Base-by-base conservation (phyloP, 2,888 invertebrate species). In the Ptychoptera contaminata region DNA sequence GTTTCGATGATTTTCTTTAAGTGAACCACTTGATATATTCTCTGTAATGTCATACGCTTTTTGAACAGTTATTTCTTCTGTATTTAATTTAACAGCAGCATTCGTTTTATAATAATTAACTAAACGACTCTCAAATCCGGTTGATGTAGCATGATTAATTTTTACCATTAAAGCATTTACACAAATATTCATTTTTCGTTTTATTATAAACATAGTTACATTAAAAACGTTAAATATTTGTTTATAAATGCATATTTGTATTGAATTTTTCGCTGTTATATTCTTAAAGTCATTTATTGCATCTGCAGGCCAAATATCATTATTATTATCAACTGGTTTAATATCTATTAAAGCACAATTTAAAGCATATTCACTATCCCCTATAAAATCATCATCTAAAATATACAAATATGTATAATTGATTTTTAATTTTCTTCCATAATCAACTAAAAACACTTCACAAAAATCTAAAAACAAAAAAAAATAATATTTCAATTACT, bases 161-260 rank as follows among this genome's bases (percentile, higher is more conserved):
- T 61, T 57, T 1, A 75, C 73, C 46, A 79, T 54, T 34, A 66
- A 47, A 0, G 69, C 66, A 53, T 73, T 76, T 2, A 79, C 55
- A 51, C 73, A 74, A 2, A 63, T 49, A 34, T 68, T 64, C 2
- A 58, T 53, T 2, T 56, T 49, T 8, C 56, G 54, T 47, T 54
- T 54, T 36, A 54, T 47, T 41, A 67, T 59, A 49, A 67, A 68
- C 23, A 74, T 48, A 0, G 62, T 58, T 1, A 72, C 69, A 5
- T 7, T 7, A 23, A 23, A 23, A 5, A 23, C 23, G 3, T 23
- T 23, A 3, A 23, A 5, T 7, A 23, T 23, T 23, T 23, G 3
- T 46, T 61, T 57, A 10, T 61, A 58, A 2, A 71, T 58, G 4
- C 67, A 53, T 52, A 74, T 54, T 45, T 59, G 62, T 11, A 70